Base-by-base conservation (phyloP, 2,113 vertebrate genomes). In the Limanda limanda region DNA sequence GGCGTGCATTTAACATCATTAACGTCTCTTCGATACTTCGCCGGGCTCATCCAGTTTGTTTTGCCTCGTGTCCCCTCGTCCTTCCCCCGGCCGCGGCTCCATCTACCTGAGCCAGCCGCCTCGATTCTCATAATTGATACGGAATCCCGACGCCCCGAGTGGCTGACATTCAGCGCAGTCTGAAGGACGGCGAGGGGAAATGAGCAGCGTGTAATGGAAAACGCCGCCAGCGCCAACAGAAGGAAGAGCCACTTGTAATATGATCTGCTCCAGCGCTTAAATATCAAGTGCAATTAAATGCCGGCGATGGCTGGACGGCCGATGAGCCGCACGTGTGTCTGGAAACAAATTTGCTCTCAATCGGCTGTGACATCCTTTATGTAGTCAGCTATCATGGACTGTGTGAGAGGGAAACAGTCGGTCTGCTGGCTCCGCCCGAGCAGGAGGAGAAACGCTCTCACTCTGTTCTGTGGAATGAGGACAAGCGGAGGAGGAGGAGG, bases 81-180 rank as follows among this genome's bases (percentile, higher is more conserved):
- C 90, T 92, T 85, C 81, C 87, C 31, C 23, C 2, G 8, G 40
- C 58, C 62, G 23, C 3, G 2, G 45, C 65, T 79, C 73, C 31
- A 60, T 69, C 74, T 60, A 71, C 8, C 8, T 72, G 25, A 69
- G 67, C 92, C 78, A 87, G 82, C 89, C 82, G 66, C 89, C 87
- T 92, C 85, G 76, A 83, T 91, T 88, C 74, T 82, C 86, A 93
- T 92, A 95, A 97, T 95, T 96, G 95, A 96, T 95, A 93, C 85
- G 65, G 63, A 93, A 93, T 91, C 86, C 81, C 54, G 55, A 14
- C 71, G 91, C 93, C 95, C 90, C 83, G 48, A 67, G 93, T 91
- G 92, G 93, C 93, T 93, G 92, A 91, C 95, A 95, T 95, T 94
- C 85, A 85, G 71, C 88, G 81, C 78, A 87, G 92, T 93, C 95